Evolutionary conservation across 2,888 invertebrate species (phyloP), one percentile per base, ranked within the genome.

Genomic region (Brachyptera risi): DNA sequence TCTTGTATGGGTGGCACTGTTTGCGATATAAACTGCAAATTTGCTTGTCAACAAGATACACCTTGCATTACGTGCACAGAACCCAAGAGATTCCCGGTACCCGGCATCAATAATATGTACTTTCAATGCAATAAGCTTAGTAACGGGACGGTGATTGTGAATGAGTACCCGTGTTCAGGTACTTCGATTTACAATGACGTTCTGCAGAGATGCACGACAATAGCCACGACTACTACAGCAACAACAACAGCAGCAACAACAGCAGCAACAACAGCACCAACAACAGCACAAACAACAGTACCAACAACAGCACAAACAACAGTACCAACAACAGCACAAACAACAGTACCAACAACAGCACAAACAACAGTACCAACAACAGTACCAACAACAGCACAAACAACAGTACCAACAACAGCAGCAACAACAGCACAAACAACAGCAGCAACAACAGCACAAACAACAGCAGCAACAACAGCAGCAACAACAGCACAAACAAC

Each of bases 11-110:
- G 21, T 21, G 42, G 42, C n/a, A 42, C 17, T 11, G 5, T 7
- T 21, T 42, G 42, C 42, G 42, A 42, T 21, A 42, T 42, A 9
- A 19, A 42, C 42, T 42, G 42, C 42, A 42, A 42, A 11, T 42
- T 19, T 21, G 42, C 17, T 17, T 42, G 42, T 42, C 42, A 19
- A 21, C 42, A 42, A n/a, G 3, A 2, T 7, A 17, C 42, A 2
- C 9, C 42, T 4, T 42, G 42, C n/a, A 5, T 42, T 9, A 42
- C 42, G 42, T 42, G 42, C 42, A 42, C 42, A 3, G 42, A 42
- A 21, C 42, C 42, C 7, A 42, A 9, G 9, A 42, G 21, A 21
- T 42, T 19, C 42, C 42, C 42, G 2, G 17, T 21, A 21, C n/a
- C 9, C 2, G 42, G 42, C n/a, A 9, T 19, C 13, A 17, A 5